phyloP scores from a whole-genome alignment of 1,140 invertebrate species.

The Pygmarrhopalites habei region DNA sequence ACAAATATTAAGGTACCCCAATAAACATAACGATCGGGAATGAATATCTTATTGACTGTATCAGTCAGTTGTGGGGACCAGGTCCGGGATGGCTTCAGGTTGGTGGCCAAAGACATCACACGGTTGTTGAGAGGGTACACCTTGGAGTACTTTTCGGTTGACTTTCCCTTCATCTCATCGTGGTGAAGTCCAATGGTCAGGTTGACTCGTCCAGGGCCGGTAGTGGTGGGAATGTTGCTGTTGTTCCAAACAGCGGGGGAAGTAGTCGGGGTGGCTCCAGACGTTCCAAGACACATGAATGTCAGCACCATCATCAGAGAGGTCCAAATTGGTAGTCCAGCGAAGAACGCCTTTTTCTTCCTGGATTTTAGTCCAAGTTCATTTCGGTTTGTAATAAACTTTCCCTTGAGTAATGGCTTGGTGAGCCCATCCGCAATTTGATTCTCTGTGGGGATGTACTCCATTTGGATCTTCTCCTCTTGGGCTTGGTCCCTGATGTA shows the following conservation, averaged over 20 bases:
- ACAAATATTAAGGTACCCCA: constrained; percentile 11
- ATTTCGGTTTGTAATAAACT: background rate
- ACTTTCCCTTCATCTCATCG: constrained; percentile 11
- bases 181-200: background rate
- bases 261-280: too few relatives aligned
- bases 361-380: background rate
- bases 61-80: too few relatives aligned
- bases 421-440: constrained; percentile 3
- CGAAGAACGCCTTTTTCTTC: too few relatives aligned
- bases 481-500: constrained; percentile 22
- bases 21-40: too few relatives aligned
- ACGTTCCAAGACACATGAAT: too few relatives aligned
- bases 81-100: background rate
- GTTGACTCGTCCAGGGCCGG: background rate
- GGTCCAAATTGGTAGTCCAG: too few relatives aligned
- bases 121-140: constrained; percentile 1
- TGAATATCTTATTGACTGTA: too few relatives aligned
- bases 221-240: background rate
- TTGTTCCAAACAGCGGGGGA: constrained; percentile 10
- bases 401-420: background rate
- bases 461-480: constrained; percentile 5
- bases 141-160: background rate
- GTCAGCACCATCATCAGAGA: too few relatives aligned
- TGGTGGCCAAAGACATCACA: background rate
- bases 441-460: background rate